Percentiles rank a stretch among this genome's conserved stretches.
Conservation (phyloP, 1,140 invertebrate genomes). For the Scaptomyza montana region DNA sequence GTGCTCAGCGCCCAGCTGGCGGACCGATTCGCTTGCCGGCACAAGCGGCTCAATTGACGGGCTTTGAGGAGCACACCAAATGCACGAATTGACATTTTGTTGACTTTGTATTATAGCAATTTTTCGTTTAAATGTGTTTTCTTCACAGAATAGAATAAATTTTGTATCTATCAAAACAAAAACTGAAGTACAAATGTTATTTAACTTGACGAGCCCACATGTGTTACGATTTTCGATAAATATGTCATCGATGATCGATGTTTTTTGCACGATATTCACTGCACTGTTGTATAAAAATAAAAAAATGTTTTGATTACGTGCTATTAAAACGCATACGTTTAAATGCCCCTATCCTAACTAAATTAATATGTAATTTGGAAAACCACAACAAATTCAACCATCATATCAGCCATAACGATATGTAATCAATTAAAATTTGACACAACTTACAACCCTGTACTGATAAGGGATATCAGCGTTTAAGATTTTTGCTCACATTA, state of each 20-base stretch:
- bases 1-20: slow-evolving; percentile 3
- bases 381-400: too few species aligned
- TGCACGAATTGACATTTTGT: slow-evolving; percentile 28
- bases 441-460: not conserved
- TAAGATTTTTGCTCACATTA: slow-evolving; percentile 16
- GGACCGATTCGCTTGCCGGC: slow-evolving; percentile 25
- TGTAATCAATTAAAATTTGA: slow-evolving; percentile 23
- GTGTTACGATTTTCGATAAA: slow-evolving; percentile 29
- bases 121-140: not conserved
- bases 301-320: too few species aligned
- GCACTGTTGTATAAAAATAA: not conserved
- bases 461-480: slow-evolving; percentile 14
- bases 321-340: too few species aligned
- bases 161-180: slow-evolving; percentile 1
- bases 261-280: not conserved
- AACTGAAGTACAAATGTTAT: slow-evolving; percentile 46
- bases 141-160: slow-evolving; percentile 1
- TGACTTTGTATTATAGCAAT: not conserved
- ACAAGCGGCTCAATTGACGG: slow-evolving; percentile 17
- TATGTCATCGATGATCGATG: slow-evolving; percentile 20
- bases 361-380: too few species aligned
- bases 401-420: not conserved
- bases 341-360: too few species aligned
- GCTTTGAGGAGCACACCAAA: slow-evolving; percentile 20
- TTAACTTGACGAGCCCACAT: slow-evolving; percentile 55